These are phyloP conservation scores for Coptodon bakossiorum DNA, from an alignment of 2,113 vertebrate genomes.

Conservation along the genomic window DNA sequence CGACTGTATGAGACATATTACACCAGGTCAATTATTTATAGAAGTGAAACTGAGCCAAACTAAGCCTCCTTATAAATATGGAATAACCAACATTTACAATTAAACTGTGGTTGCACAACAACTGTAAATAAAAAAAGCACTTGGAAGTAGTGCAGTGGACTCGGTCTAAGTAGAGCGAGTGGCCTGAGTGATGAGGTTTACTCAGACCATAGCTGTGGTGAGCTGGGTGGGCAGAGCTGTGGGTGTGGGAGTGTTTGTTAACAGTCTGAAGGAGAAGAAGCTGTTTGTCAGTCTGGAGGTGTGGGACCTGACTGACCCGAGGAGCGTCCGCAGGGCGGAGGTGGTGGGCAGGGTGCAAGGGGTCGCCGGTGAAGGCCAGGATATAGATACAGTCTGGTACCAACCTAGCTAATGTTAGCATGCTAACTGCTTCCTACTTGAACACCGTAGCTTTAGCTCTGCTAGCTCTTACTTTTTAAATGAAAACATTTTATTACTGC, in stretches of 20 bases:
- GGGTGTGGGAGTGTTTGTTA: background rate
- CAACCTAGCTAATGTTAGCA: background rate
- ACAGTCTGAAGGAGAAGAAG: background rate
- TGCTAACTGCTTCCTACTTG: background rate
- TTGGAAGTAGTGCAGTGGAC: background rate
- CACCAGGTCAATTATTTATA: rapidly evolving
- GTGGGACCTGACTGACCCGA: background rate
- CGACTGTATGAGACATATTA: rapidly evolving
- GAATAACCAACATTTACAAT: background rate
- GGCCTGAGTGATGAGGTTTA: background rate
- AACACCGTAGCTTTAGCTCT: rapidly evolving
- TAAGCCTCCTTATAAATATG: rapidly evolving
- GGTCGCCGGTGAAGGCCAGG: rapidly evolving
- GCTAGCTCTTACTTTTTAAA: background rate
- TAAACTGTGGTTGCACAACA: too few relatives aligned
- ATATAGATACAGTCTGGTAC: background rate
- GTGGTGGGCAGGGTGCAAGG: background rate
- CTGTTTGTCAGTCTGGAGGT: background rate
- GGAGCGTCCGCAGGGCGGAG: background rate
- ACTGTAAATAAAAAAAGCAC: background rate
- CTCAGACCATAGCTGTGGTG: background rate
- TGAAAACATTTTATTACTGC: background rate
- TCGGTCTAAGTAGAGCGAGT: rapidly evolving
- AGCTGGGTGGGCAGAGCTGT: rapidly evolving
- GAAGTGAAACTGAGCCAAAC: background rate